These are phyloP conservation scores for Drosophila anomalata DNA, from an alignment of 2,888 invertebrate genomes.

Conservation along the genomic window DNA sequence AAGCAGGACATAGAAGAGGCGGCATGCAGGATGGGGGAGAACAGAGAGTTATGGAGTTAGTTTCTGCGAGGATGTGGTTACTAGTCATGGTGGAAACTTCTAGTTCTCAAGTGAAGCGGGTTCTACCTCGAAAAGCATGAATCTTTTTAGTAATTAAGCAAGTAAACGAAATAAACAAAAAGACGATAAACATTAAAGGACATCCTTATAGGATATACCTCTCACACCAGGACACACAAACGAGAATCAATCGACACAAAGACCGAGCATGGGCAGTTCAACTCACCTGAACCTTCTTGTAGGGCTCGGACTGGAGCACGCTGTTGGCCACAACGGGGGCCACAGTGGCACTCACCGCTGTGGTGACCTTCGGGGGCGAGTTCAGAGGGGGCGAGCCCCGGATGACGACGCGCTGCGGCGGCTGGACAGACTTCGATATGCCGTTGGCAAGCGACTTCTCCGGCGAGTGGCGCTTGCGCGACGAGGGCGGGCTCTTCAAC, in stretches of 20 bases:
- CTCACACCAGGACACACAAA: background rate
- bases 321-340: slow-evolving; percentile 52
- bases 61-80: too few relatives aligned
- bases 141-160: background rate
- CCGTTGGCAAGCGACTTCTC: slow-evolving; percentile 35
- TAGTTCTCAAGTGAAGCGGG: background rate
- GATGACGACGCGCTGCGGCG: slow-evolving; percentile 35
- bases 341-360: background rate
- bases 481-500: slow-evolving; percentile 42
- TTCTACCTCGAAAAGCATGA: background rate
- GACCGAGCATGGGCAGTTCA: too few relatives aligned
- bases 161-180: too few relatives aligned
- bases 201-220: too few relatives aligned
- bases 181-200: too few relatives aligned
- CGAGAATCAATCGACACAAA: too few relatives aligned
- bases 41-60: slow-evolving; percentile 4
- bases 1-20: slow-evolving; percentile 37
- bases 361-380: slow-evolving; percentile 20
- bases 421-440: slow-evolving; percentile 33
- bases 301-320: slow-evolving; percentile 66
- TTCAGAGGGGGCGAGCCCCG: slow-evolving; percentile 16
- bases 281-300: slow-evolving; percentile 75
- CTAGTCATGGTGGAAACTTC: background rate
- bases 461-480: slow-evolving; percentile 31
- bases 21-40: slow-evolving; percentile 8